Evolutionary conservation across 2,113 vertebrate species (phyloP).

Genomic region (Notechis scutatus): DNA sequence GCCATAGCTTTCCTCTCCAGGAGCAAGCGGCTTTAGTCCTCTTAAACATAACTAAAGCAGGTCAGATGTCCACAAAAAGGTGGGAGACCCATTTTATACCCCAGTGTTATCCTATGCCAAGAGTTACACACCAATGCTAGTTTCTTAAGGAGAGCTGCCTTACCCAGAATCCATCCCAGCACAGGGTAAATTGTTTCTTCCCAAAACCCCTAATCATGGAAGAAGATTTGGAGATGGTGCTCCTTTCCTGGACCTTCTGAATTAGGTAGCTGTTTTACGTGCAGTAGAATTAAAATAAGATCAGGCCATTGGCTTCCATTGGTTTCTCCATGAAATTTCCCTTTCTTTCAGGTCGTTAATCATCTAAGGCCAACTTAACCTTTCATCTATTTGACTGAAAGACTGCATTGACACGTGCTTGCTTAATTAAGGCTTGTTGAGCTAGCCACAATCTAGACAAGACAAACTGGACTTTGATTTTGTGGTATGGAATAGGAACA

Average conservation of each 20-base stretch:
- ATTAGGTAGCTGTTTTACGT: neutral
- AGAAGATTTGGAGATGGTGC: neutral
- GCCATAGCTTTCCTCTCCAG: too few relatives aligned
- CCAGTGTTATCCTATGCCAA: neutral
- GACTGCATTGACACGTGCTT: neutral
- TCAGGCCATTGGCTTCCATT: neutral
- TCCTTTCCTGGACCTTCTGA: neutral
- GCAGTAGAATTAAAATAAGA: neutral
- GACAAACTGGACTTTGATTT: neutral
- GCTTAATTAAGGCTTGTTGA: neutral
- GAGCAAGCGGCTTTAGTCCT: too few relatives aligned
- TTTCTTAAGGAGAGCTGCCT: neutral
- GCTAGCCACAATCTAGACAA: neutral
- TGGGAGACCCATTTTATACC: neutral
- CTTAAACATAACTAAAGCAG: neutral
- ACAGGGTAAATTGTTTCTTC: neutral
- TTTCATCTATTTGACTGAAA: neutral
- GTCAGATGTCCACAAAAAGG: neutral
- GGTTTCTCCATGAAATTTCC: neutral
- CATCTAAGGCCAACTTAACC: neutral
- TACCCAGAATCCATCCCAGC: neutral
- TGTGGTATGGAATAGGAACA: neutral
- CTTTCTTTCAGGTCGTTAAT: neutral
- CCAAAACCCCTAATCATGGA: neutral
- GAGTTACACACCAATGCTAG: neutral